phyloP scores from a whole-genome alignment of 2,888 invertebrate genomes.

The Halictus quadricinctus region DNA sequence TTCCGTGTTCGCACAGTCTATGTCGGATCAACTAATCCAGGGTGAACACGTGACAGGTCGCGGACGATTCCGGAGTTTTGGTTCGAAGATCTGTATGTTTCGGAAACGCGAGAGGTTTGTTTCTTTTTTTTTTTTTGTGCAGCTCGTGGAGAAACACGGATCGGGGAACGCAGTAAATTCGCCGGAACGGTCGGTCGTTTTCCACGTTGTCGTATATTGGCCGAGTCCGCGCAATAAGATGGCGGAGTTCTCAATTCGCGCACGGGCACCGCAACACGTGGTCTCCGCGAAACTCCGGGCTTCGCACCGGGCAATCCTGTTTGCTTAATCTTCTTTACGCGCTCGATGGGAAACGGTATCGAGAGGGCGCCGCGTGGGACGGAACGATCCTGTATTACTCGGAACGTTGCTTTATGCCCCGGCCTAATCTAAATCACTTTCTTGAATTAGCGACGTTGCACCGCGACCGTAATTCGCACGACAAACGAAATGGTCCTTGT shows the following conservation, averaged over 20 bases:
- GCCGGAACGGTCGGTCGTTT: neutral
- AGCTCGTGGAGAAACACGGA: neutral
- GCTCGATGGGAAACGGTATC: conserved; percentile 34
- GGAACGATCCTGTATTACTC: conserved; percentile 29
- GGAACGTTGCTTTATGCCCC: conserved; percentile 34
- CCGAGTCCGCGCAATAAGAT: neutral
- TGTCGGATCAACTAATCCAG: neutral
- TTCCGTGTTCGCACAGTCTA: neutral
- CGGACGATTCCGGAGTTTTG: neutral
- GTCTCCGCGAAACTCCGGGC: conserved; percentile 45
- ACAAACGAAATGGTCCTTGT: too few species aligned
- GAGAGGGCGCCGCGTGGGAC: conserved; percentile 35
- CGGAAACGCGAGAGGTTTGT: neutral
- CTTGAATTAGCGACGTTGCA: conserved; percentile 5
- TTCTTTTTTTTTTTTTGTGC: neutral
- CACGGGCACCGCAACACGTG: conserved; percentile 53
- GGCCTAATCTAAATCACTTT: conserved; percentile 48
- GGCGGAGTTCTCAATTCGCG: conserved; percentile 27
- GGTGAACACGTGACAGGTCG: neutral
- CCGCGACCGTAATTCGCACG: too few species aligned
- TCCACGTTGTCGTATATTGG: neutral
- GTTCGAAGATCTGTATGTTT: neutral
- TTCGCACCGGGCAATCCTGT: conserved; percentile 73
- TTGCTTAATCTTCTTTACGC: conserved; percentile 72
- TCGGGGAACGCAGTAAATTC: neutral